These are phyloP conservation scores for Leptatherina wallacei DNA, from an alignment of 2,797 vertebrate species.

Conservation along the genomic window DNA sequence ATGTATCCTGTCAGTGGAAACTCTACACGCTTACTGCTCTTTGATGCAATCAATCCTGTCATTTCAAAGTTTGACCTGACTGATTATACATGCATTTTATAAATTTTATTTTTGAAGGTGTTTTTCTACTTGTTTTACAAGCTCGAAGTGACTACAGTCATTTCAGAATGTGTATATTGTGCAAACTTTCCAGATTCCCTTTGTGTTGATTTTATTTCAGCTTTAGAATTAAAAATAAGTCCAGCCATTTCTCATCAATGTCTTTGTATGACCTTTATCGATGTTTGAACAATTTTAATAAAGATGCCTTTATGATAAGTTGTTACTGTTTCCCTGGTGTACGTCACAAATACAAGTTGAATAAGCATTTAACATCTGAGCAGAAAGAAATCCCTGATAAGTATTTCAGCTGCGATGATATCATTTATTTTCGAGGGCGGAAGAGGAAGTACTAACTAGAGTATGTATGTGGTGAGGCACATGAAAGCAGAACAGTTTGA, in stretches of 20 bases:
- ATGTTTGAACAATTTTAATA: slow-evolving; percentile 71
- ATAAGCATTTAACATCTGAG: not conserved
- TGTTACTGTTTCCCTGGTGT: not conserved
- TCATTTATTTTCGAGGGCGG: no score
- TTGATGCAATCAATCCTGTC: slow-evolving; percentile 19
- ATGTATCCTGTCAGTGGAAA: slow-evolving; percentile 13
- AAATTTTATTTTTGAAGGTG: slow-evolving; percentile 13
- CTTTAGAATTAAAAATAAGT: slow-evolving; percentile 28
- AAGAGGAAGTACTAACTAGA: not conserved
- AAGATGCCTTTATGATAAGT: slow-evolving; percentile 49
- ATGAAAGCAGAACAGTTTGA: not conserved
- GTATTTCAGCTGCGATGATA: not conserved
- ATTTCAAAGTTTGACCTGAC: slow-evolving; percentile 14
- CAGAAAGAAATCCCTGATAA: accelerated
- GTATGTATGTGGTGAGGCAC: not conserved
- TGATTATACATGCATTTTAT: slow-evolving; percentile 16
- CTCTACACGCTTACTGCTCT: slow-evolving; percentile 34
- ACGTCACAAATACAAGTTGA: not conserved
- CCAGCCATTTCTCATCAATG: slow-evolving; percentile 30
- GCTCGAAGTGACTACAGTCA: not conserved
- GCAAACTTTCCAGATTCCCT: slow-evolving; percentile 16
- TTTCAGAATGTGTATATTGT: not conserved
- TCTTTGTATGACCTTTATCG: slow-evolving; percentile 24
- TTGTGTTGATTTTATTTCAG: slow-evolving; percentile 65
- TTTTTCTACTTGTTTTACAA: slow-evolving; percentile 18